These are phyloP conservation scores for Hemiprocne comata DNA, from an alignment of 2,113 vertebrate genomes.

Conservation along the genomic window DNA sequence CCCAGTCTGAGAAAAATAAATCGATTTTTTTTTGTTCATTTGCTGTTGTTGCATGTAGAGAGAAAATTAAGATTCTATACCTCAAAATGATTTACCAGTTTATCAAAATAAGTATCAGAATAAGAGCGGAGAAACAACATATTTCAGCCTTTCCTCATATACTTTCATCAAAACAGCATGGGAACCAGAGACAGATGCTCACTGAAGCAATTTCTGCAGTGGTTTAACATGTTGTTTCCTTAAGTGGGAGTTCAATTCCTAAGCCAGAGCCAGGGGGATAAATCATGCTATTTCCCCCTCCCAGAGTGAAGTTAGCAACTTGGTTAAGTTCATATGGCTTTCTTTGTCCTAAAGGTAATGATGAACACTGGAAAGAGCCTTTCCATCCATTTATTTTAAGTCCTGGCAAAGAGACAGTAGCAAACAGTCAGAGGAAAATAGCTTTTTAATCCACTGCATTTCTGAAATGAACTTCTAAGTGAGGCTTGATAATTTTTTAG, in stretches of 20 bases:
- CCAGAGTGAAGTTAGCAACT: not conserved
- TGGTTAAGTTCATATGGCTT: not conserved
- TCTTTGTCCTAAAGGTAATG: not conserved
- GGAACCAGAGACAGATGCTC: not conserved
- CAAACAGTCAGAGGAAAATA: not conserved
- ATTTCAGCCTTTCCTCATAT: not conserved
- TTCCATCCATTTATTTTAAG: not conserved
- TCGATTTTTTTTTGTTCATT: not conserved
- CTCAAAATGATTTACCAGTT: not conserved
- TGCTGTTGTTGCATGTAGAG: not conserved
- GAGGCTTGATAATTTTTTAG: not conserved
- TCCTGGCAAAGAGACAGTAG: not conserved
- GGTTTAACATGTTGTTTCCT: not conserved
- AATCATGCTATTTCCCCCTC: not conserved
- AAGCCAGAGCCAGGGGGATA: not conserved
- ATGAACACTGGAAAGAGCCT: not conserved
- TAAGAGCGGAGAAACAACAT: not conserved
- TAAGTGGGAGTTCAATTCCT: not conserved
- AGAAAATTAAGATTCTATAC: not conserved
- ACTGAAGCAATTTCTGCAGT: not conserved
- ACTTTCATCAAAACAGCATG: not conserved
- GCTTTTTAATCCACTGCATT: not conserved
- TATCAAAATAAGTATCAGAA: not conserved
- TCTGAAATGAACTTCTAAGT: not conserved
- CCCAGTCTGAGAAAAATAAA: not conserved